Conservation (phyloP, 2,797 vertebrate species). For the Steatocranus sp. region DNA sequence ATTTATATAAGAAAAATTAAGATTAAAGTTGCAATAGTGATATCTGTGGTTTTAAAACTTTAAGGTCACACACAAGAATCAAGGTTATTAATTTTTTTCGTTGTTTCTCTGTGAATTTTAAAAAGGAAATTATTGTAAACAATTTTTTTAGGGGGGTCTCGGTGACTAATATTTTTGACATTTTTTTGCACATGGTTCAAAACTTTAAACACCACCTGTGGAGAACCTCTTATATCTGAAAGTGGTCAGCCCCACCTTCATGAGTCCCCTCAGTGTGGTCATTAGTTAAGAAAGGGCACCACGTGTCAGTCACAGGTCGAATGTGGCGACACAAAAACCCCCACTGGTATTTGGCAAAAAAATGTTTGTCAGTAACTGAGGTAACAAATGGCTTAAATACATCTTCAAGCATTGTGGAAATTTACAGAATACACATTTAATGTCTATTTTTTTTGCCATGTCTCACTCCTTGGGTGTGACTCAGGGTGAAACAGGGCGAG, state of each 20-base stretch:
- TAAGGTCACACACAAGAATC: not conserved
- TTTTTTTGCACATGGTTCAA: not conserved
- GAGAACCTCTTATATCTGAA: not conserved
- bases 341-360: not conserved
- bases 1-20: not conserved
- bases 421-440: not conserved
- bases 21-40: not conserved
- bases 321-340: accelerated
- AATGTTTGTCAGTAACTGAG: not conserved
- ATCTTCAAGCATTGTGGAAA: not conserved
- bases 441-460: not conserved
- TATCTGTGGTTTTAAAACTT: not conserved
- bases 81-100: not conserved
- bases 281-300: not conserved
- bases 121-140: not conserved
- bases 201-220: not conserved
- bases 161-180: not conserved
- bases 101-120: not conserved
- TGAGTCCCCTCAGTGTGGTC: not conserved
- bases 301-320: not conserved
- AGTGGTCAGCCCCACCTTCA: not conserved
- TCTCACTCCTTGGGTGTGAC: not conserved
- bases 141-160: not conserved
- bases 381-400: not conserved
- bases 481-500: slow-evolving; percentile 47